Evolutionary conservation across 2,888 invertebrate genomes (phyloP).

Genomic region (Athalia rosae): DNA sequence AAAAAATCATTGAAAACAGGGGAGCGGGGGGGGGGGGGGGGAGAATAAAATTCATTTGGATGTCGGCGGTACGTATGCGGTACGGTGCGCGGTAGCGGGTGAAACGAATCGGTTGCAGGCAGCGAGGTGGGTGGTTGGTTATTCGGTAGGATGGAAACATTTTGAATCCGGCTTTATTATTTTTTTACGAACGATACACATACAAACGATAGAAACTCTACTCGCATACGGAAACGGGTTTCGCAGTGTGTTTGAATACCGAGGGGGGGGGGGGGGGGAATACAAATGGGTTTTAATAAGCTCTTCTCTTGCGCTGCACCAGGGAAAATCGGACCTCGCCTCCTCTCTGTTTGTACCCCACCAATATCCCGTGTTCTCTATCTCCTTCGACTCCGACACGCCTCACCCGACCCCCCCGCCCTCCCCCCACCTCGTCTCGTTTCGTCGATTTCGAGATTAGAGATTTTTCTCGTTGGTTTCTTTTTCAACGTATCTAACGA

Average conservation of each 20-base stretch:
- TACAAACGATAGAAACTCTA: conserved; percentile 34
- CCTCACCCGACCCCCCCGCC: too few relatives aligned
- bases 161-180: neutral
- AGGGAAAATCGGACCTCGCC: neutral
- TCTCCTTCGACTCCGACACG: too few relatives aligned
- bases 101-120: neutral
- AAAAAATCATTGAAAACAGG: too few relatives aligned
- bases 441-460: too few relatives aligned
- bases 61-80: too few relatives aligned
- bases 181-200: neutral
- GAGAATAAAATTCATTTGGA: too few relatives aligned
- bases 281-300: conserved; percentile 48
- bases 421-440: too few relatives aligned
- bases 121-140: neutral
- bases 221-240: conserved; percentile 42
- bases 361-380: too few relatives aligned
- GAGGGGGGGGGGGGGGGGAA: too few relatives aligned
- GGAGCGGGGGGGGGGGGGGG: too few relatives aligned
- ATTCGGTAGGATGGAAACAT: conserved; percentile 20
- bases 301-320: neutral
- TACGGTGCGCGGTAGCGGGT: conserved; percentile 4
- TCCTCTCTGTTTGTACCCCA: neutral
- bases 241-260: conserved; percentile 43
- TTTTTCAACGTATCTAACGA: too few relatives aligned
- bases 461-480: too few relatives aligned